Evolutionary conservation across 2,797 vertebrate genomes (phyloP), one percentile per base, ranked within the genome.

Genomic region (Tauraco hartlaubi): DNA sequence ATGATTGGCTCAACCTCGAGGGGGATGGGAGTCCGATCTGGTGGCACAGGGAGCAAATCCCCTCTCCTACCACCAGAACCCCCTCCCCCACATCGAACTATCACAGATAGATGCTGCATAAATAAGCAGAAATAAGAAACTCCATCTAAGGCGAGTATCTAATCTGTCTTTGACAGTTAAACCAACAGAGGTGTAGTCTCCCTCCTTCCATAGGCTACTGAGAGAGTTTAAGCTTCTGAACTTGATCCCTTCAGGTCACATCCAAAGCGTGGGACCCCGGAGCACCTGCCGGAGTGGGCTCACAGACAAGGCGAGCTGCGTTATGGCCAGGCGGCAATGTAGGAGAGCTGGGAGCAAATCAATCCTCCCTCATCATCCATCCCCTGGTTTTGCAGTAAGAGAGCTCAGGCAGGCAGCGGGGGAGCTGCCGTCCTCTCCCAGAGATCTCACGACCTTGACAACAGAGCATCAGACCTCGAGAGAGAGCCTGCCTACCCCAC

Each of bases 391-490:
- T 80, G 61, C 51, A 83, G 41, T 16, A 61, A 66, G 21, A 71
- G 8, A 52, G 35, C 11, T 71, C 68, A 90, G 59, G 17, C 37
- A 67, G 64, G 39, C 26, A 89, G 55, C n/a, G 69, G 48, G 10
- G n/a, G 18, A 87, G 39, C 35, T 90, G 28, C 37, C 12, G 0
- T n/a, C 18, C 54, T 76, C 49, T 73, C 78, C 72, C 56, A 16
- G 25, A 73, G 22, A 41, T 43, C 46, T 28, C 20, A 67, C 3
- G 0, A 35, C n/a, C 44, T 21, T 73, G 33, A 28, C 21, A 83
- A 22, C 3, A 17, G 7, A 14, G 9, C 23, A 22, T 12, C 0
- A 0, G 58, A 46, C 9, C 55, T 66, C 71, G 25, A 29, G 28
- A 48, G n/a, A 79, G 15, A 73, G 28, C 5, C 52, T 61, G 22